Evolutionary conservation across 2,113 vertebrate species (phyloP).

Genomic region (Callorhinus ursinus): DNA sequence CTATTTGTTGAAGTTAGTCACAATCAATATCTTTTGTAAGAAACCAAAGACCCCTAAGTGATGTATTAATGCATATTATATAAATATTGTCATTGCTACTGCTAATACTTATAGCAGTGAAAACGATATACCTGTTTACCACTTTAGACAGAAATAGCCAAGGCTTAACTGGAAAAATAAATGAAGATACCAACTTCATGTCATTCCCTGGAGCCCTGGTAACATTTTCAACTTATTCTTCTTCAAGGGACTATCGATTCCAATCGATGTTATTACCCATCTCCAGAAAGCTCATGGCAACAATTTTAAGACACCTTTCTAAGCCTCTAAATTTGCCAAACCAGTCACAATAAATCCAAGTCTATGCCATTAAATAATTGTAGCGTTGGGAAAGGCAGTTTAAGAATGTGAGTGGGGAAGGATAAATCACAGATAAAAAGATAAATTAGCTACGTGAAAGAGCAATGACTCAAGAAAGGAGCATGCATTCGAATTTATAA

Average conservation of each 20-base stretch:
- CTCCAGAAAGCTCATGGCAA: constrained; percentile 5
- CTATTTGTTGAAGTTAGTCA: neutral
- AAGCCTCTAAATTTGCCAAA: constrained; percentile 58
- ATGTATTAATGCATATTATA: neutral
- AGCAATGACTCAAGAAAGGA: constrained; percentile 19
- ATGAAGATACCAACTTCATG: constrained; percentile 27
- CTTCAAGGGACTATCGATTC: constrained; percentile 53
- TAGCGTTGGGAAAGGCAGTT: constrained; percentile 1
- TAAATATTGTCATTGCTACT: constrained; percentile 28
- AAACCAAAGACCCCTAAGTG: neutral
- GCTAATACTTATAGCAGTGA: neutral
- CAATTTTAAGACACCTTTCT: constrained; percentile 52
- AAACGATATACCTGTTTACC: neutral
- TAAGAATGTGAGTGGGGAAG: neutral
- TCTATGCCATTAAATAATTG: constrained; percentile 31
- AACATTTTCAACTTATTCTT: constrained; percentile 54
- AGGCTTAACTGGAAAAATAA: constrained; percentile 49
- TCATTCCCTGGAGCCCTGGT: neutral
- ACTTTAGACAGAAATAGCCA: constrained; percentile 47
- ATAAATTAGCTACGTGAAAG: constrained; percentile 50
- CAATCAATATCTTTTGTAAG: neutral
- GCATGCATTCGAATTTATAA: constrained; percentile 30
- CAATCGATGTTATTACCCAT: neutral
- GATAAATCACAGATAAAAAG: constrained; percentile 54
- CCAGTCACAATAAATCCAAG: neutral